These are phyloP conservation scores for Bedellia somnulentella DNA, from an alignment of 2,888 invertebrate genomes.

Conservation along the genomic window DNA sequence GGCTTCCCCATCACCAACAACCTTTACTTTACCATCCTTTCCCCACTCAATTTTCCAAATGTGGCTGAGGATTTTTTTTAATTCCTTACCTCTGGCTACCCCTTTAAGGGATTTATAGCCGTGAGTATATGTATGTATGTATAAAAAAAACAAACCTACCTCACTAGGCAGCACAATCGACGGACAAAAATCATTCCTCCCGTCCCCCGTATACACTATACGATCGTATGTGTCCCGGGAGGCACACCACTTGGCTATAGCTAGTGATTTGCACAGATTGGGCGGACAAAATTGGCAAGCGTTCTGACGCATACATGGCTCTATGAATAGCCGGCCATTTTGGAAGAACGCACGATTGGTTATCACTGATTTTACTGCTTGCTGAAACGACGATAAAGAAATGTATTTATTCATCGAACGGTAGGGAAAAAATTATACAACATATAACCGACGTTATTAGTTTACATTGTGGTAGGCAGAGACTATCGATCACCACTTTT, in stretches of 20 bases:
- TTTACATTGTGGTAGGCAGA: no score
- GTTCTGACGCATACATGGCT: slow-evolving; percentile 40
- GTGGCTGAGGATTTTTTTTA: no score
- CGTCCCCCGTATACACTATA: slow-evolving; percentile 36
- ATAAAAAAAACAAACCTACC: slow-evolving; percentile 18
- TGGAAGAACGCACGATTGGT: slow-evolving; percentile 43
- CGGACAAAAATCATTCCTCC: slow-evolving; percentile 43
- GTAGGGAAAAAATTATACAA: background rate
- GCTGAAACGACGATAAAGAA: slow-evolving; percentile 18
- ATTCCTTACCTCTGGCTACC: no score
- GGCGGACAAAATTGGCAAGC: slow-evolving; percentile 29
- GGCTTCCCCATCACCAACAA: background rate
- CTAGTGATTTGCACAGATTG: slow-evolving; percentile 44
- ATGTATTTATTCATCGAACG: background rate
- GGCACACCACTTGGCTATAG: slow-evolving; percentile 28
- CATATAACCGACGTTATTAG: background rate
- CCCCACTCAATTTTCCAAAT: no score
- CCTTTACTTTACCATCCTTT: no score
- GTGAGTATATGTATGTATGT: no score
- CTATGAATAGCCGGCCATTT: slow-evolving; percentile 31
- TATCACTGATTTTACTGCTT: slow-evolving; percentile 26
- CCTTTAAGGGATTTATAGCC: no score
- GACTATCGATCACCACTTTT: no score
- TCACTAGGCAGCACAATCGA: slow-evolving; percentile 23
- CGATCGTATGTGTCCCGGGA: slow-evolving; percentile 13